phyloP scores from a whole-genome alignment of 2,888 invertebrate species.

The Plebejus anna region DNA sequence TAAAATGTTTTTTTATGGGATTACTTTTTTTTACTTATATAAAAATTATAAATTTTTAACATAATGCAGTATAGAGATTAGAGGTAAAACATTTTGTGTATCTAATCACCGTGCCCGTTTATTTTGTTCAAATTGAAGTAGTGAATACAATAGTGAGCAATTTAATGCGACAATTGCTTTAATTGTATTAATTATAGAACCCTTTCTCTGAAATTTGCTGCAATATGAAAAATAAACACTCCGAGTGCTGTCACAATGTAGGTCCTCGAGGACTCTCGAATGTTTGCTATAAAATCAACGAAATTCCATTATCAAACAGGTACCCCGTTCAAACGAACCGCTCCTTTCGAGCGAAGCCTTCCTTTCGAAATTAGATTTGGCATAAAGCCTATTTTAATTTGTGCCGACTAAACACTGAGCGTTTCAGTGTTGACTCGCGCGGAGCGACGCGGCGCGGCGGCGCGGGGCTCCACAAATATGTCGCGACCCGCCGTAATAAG shows the following conservation, averaged over 20 bases:
- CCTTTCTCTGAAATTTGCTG: constrained; percentile 15
- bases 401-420: constrained; percentile 74
- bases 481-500: constrained; percentile 62
- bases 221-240: constrained; percentile 20
- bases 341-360: constrained; percentile 56
- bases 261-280: constrained; percentile 46
- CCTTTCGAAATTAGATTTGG: constrained; percentile 77
- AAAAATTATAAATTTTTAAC: no score
- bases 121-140: background rate
- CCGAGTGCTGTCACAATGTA: constrained; percentile 27
- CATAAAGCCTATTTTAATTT: constrained; percentile 79
- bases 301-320: constrained; percentile 71
- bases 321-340: constrained; percentile 45
- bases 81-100: background rate
- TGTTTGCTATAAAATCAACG: constrained; percentile 54
- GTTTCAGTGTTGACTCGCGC: constrained; percentile 66
- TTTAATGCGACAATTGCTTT: background rate
- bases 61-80: background rate
- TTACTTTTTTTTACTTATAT: no score
- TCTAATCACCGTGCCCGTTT: no score
- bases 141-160: background rate
- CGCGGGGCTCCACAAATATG: constrained; percentile 72
- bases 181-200: background rate
- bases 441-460: constrained; percentile 46
- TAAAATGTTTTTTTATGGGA: no score